Base-by-base conservation (phyloP, 2,888 invertebrate species). In the Anodontia alba region DNA sequence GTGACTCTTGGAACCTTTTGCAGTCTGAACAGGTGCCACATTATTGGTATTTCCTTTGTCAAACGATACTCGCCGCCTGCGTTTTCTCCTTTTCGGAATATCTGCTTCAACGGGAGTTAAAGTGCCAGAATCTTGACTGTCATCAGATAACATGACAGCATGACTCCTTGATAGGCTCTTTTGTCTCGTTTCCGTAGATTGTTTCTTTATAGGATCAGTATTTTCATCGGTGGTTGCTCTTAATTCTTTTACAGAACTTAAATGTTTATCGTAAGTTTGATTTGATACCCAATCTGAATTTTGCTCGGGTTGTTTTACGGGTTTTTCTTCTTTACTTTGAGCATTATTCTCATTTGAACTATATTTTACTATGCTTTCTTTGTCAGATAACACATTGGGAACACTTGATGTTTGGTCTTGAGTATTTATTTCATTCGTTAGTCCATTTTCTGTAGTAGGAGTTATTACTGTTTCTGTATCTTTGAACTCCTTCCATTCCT, bases 401-500 rank as follows among this genome's bases (percentile, higher is more conserved):
- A 20, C 46, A 12, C 20, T 20, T 46, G 20, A 20, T 20, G 2
- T 17, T 17, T 62, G 31, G n/a, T 46, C 31, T 49, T 12, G 12
- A 15, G 20, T 31, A 36, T 12, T 36, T 0, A 36, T 10, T 62
- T 31, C 5, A 62, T 23, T 31, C n/a, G n/a, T 23, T 10, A 72
- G n/a, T 10, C 0, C 3, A n/a, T 57, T 0, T 33, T 80, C 75
- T 33, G 54, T 46, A 0, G 46, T 33, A 33, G 1, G 1, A 62
- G 31, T 62, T 15, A 17, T 1, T 5, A 12, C 20, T 5, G 15
- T 31, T 17, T 62, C 62, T 10, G 15, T 23, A 33, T 33, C 38
- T n/a, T 71, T 69, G 17, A 77, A 80, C 29, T 80, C 80, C 23
- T 80, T 36, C n/a, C 68, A 72, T 33, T 81, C 84, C 54, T 77